Base-by-base conservation (phyloP, 1,140 invertebrate genomes). In the Drosophila ironensis region DNA sequence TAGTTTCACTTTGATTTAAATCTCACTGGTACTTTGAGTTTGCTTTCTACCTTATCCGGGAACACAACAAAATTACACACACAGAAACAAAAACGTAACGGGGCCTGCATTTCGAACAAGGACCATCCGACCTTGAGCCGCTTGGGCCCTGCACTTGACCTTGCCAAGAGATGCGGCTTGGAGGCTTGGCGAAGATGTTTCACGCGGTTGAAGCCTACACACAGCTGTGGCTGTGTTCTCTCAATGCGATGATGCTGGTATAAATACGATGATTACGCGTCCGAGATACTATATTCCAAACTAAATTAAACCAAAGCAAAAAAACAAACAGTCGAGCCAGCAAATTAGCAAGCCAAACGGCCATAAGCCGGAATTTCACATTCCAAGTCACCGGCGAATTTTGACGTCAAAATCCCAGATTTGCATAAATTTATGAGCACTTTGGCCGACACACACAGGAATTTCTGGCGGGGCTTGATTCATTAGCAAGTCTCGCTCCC, bases 391-490 rank as follows among this genome's bases (percentile, higher is more conserved):
- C 44, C 66, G 37, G 22, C 47, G 25, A 64, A 68, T 82, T 80
- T 72, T 84, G 80, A 84, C 80, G 80, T 86, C 80, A 84, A 84
- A 82, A 54, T 81, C 57, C 33, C 68, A 30, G 48, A 84, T 84
- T 84, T 75, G 80, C 53, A 84, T 84, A 86, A 42, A 63, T 60
- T 74, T 33, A 50, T 57, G 66, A 57, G 72, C 74, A 78, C 53
- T 73, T 71, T 46, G 42, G 20, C 24, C 25, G 59, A 33, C 14
- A 42, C 64, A 42, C 64, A 68, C 78, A 84, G 77, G 77, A 81
- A 81, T 81, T 81, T 81, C 67, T 81, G 72, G 72, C 54, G 61
- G 54, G 41, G 68, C 72, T 76, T 81, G 77, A 82, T 82, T 81
- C 77, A 76, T 81, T 81, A 81, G 72, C 72, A 56, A 54, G 70